Evolutionary conservation across 2,888 invertebrate species (phyloP), one percentile per base, ranked within the genome.

Genomic region (Hesperia comma): DNA sequence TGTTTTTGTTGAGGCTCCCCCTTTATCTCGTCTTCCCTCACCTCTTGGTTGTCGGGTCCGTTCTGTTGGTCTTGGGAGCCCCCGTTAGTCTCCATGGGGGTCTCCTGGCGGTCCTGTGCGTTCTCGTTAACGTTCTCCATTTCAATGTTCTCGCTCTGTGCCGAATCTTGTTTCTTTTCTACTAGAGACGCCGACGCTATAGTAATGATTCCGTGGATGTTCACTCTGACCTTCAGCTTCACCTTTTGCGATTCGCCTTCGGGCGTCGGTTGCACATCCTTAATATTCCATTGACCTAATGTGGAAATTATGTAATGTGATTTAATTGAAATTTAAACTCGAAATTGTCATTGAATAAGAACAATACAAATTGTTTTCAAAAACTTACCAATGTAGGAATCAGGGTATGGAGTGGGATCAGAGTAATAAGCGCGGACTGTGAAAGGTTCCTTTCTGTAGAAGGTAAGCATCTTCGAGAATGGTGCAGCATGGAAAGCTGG

Each of bases 191-290:
- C 99, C 63, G 96, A 96, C 12, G 96, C 95, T 26, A 99, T 95
- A 12, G 95, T 95, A 81, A 99, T 96, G 70, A 99, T 96, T 61
- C 99, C 99, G 85, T 99, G 97, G 60, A 97, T 94, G 92, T 99
- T 99, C 63, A 99, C 94, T 76, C 99, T 95, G 6, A 98, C 98
- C 93, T 99, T 99, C 5, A 99, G 96, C 90, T 99, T 99, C 0
- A 99, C 96, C 88, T 98, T 99, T 72, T 98, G 96, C n/a, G 96
- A 95, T 79, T 98, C 98, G 37, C 98, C 98, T 71, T 97, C 97
- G 0, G 96, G 88, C 33, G 96, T 96, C 5, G 99, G 97, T 76
- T 96, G 96, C 6, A 99, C 95, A 80, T 97, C 97, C 79, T 95
- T 95, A 69, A 98, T 95, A 57, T 94, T 90, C 95, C 96, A 98